A percentile compares a stretch with the other conserved stretches of the same genome.
Evolutionary conservation across 1,140 invertebrate species (phyloP).

Genomic region (Drosophila nannoptera): DNA sequence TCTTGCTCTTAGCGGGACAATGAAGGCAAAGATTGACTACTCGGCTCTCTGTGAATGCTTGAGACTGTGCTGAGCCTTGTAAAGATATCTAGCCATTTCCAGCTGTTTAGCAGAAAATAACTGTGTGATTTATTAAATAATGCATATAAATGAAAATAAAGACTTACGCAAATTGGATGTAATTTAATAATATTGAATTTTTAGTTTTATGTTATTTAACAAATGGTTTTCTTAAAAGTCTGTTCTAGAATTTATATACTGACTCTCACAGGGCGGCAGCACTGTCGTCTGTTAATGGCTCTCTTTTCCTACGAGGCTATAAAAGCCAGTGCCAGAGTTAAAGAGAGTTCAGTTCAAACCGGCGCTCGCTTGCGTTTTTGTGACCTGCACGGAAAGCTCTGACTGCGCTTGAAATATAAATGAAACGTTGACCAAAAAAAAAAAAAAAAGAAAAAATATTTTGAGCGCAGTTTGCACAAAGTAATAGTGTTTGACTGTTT

Average conservation of each 20-base stretch:
- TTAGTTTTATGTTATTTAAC: neutral
- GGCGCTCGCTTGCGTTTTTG: conserved; percentile 53
- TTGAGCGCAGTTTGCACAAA: conserved; percentile 55
- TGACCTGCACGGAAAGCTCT: conserved; percentile 31
- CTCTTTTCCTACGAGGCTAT: conserved; percentile 31
- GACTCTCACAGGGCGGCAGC: neutral
- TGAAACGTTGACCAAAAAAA: conserved; percentile 33
- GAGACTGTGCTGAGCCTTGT: conserved; percentile 10
- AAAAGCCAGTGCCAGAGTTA: conserved; percentile 32
- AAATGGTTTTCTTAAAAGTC: neutral
- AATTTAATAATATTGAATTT: neutral
- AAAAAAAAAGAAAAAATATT: conserved; percentile 2
- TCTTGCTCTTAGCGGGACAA: neutral
- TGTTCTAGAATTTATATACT: neutral
- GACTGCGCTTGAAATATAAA: conserved; percentile 32
- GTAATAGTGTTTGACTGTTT: conserved; percentile 28
- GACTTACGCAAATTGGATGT: neutral
- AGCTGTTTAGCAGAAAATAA: neutral
- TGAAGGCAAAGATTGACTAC: no score
- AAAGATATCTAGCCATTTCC: neutral
- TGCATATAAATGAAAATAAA: no score
- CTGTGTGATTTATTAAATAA: no score
- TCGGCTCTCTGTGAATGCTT: neutral
- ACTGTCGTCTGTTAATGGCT: conserved; percentile 7
- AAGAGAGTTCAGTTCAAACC: conserved; percentile 55